These are phyloP conservation scores for Heliconius hortense DNA, from an alignment of 2,888 invertebrate genomes.

Conservation along the genomic window DNA sequence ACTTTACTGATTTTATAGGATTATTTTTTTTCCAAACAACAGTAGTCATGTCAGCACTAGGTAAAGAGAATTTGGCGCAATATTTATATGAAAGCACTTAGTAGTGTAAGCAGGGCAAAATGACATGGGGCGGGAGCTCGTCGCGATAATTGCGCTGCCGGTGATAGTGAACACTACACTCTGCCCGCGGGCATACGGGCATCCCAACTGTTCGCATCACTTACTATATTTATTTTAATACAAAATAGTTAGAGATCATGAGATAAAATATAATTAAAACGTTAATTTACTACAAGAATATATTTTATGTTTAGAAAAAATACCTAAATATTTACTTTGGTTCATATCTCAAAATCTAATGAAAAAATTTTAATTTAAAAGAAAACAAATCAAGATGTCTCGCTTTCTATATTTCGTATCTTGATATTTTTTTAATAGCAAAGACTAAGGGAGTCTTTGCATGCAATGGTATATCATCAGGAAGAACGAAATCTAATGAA, in stretches of 20 bases:
- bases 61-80: slow-evolving; percentile 24
- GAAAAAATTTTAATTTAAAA: no score
- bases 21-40: background rate
- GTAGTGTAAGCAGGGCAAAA: slow-evolving; percentile 24
- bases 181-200: slow-evolving; percentile 17
- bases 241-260: background rate
- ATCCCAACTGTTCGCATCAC: background rate
- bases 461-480: slow-evolving; percentile 20
- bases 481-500: slow-evolving; percentile 19
- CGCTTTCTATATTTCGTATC: background rate
- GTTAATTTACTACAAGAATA: no score
- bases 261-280: background rate
- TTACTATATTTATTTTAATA: background rate
- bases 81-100: slow-evolving; percentile 27
- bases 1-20: background rate
- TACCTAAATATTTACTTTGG: background rate
- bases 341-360: background rate
- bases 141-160: slow-evolving; percentile 56
- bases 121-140: slow-evolving; percentile 29
- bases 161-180: slow-evolving; percentile 52
- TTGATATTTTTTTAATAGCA: background rate
- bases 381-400: no score
- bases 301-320: background rate
- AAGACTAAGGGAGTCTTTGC: background rate
- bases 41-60: background rate